These are phyloP conservation scores for Octodonta nipae DNA, from an alignment of 2,888 invertebrate genomes.

Conservation along the genomic window DNA sequence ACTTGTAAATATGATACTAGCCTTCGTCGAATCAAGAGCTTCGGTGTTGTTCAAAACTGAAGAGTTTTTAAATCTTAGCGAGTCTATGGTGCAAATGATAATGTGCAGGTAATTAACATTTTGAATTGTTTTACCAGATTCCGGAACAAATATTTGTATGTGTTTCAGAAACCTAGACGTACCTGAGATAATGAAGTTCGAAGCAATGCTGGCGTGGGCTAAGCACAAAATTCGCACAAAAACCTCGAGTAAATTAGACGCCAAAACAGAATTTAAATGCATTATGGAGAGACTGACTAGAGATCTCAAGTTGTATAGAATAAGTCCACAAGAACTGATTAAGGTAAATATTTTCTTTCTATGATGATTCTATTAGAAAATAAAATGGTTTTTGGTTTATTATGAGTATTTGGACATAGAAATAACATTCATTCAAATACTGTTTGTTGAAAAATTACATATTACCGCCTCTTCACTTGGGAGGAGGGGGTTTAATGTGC, in stretches of 20 bases:
- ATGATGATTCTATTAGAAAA: too few relatives aligned
- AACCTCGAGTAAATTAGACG: constrained; percentile 67
- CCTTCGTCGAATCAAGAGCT: constrained; percentile 77
- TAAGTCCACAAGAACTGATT: constrained; percentile 83
- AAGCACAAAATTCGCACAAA: constrained; percentile 68
- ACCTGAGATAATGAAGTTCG: constrained; percentile 79
- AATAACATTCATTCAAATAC: background rate
- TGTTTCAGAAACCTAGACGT: constrained; percentile 68
- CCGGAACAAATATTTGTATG: too few relatives aligned
- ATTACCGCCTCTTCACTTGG: too few relatives aligned
- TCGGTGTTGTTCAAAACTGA: constrained; percentile 70
- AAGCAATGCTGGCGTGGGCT: constrained; percentile 87
- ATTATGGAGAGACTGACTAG: constrained; percentile 83
- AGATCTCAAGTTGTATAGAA: constrained; percentile 78
- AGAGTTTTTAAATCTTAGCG: constrained; percentile 77
- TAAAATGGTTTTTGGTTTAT: background rate
- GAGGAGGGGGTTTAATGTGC: too few relatives aligned
- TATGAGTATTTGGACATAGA: too few relatives aligned
- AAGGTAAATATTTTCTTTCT: too few relatives aligned
- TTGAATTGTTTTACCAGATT: constrained; percentile 3
- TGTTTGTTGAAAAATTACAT: background rate
- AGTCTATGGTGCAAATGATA: constrained; percentile 89
- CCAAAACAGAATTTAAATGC: constrained; percentile 79
- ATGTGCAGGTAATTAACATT: constrained; percentile 49
- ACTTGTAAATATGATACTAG: constrained; percentile 84